Evolutionary conservation across 2,888 invertebrate genomes (phyloP).

Genomic region (Pristionchus fissidentatus): DNA sequence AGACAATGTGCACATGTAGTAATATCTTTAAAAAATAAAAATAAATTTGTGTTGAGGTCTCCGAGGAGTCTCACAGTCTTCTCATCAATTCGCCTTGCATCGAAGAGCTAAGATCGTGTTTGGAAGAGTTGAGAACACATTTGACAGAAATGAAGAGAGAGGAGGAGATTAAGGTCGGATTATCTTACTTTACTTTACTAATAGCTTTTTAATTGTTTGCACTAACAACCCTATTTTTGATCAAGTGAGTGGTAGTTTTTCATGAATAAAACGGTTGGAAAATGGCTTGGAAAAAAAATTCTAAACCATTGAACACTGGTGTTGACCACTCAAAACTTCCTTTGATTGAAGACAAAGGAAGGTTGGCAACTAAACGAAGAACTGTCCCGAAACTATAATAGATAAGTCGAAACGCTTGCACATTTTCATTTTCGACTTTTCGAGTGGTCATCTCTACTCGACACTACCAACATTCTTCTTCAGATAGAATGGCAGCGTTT

Average conservation of each 20-base stretch:
- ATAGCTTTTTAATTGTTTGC: neutral
- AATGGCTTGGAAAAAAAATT: too few relatives aligned
- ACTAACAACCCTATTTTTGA: too few relatives aligned
- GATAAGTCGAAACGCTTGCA: too few relatives aligned
- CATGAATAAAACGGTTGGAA: too few relatives aligned
- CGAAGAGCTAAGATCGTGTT: conserved; percentile 62
- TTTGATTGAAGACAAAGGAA: too few relatives aligned
- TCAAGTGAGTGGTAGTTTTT: too few relatives aligned
- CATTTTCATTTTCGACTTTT: too few relatives aligned
- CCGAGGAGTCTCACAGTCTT: neutral
- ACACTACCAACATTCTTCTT: neutral
- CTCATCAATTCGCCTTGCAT: conserved; percentile 47
- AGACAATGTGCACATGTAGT: too few relatives aligned
- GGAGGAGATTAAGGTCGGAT: conserved; percentile 15
- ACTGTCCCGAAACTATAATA: too few relatives aligned
- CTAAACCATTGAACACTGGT: neutral
- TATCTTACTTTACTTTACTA: neutral
- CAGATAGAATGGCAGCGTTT: conserved; percentile 64
- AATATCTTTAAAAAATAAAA: too few relatives aligned
- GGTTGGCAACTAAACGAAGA: too few relatives aligned
- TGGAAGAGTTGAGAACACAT: conserved; percentile 57
- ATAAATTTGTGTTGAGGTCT: too few relatives aligned
- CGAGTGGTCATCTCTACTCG: neutral
- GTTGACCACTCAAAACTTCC: neutral
- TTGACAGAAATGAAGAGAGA: conserved; percentile 56